A percentile compares a stretch with the other conserved stretches of the same genome.
phyloP scores from a whole-genome alignment of 2,113 vertebrate species.

The Todiramphus chloris region DNA sequence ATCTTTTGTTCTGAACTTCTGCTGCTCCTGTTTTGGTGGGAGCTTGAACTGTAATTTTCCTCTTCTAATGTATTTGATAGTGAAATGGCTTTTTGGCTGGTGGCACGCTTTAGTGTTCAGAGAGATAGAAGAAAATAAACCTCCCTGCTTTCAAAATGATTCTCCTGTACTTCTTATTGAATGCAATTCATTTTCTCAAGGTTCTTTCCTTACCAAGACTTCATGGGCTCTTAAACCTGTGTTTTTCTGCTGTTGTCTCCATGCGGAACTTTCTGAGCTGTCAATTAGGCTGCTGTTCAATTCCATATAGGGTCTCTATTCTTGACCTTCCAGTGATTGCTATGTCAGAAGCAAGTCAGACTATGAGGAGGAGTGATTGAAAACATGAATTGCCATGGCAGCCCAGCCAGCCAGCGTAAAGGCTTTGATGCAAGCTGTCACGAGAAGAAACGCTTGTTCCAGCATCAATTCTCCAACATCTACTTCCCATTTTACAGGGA shows the following conservation, averaged over 20 bases:
- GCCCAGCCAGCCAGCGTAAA: background rate
- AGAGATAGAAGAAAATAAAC: background rate
- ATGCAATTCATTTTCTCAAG: background rate
- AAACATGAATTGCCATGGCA: background rate
- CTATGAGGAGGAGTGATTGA: background rate
- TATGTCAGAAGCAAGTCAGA: background rate
- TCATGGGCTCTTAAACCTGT: background rate
- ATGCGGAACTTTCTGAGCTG: background rate
- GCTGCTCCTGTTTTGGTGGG: background rate
- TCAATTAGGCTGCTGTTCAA: slow-evolving; percentile 9
- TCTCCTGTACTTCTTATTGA: background rate
- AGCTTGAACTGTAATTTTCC: background rate
- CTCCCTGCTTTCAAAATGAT: background rate
- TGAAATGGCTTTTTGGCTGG: background rate
- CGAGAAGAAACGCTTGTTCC: background rate
- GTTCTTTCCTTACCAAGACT: background rate
- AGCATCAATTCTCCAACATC: background rate
- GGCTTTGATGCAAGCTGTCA: background rate
- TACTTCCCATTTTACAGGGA: background rate
- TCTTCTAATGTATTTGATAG: background rate
- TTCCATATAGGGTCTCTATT: background rate
- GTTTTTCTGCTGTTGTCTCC: background rate
- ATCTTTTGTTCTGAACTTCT: background rate
- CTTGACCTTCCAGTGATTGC: slow-evolving; percentile 40
- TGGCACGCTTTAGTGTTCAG: background rate